Percentiles rank a stretch among this genome's conserved stretches.
Conservation (phyloP, 1,140 invertebrate species). For the Brachystomella parvula region DNA sequence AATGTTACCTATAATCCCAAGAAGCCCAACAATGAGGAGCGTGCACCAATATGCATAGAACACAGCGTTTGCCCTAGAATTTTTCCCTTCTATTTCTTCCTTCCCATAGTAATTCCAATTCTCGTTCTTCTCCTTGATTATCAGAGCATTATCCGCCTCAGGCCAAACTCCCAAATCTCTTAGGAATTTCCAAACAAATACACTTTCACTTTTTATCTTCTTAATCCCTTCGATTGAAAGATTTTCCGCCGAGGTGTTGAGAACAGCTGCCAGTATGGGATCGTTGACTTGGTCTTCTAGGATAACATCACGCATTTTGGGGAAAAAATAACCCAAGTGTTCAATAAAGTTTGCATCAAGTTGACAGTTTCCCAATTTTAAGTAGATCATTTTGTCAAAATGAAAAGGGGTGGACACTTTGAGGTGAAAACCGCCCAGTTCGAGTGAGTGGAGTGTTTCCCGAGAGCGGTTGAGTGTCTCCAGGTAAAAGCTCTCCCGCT, state of each 20-base stretch:
- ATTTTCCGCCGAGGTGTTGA: not conserved
- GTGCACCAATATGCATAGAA: not conserved
- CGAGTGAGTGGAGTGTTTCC: not conserved
- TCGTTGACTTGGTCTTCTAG: not conserved
- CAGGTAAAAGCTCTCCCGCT: not conserved
- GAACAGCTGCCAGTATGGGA: not conserved
- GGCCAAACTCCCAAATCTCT: not conserved
- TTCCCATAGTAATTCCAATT: not conserved
- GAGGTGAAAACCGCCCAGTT: not conserved
- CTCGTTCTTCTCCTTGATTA: not conserved
- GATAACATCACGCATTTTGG: not conserved
- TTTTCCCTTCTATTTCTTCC: not conserved
- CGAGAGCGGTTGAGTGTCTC: not conserved
- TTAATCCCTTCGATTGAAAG: not conserved
- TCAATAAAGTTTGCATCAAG: not conserved
- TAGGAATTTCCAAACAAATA: not conserved
- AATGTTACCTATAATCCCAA: constrained; percentile 1
- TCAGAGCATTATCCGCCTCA: not conserved
- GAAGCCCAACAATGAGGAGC: not conserved
- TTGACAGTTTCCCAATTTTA: not conserved
- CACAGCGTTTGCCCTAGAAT: not conserved
- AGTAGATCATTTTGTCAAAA: not conserved
- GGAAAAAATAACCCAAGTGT: not conserved
- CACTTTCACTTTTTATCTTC: not conserved
- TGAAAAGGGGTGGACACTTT: not conserved